These are phyloP conservation scores for Todiramphus chloris DNA, from an alignment of 2,113 vertebrate genomes.

Conservation along the genomic window DNA sequence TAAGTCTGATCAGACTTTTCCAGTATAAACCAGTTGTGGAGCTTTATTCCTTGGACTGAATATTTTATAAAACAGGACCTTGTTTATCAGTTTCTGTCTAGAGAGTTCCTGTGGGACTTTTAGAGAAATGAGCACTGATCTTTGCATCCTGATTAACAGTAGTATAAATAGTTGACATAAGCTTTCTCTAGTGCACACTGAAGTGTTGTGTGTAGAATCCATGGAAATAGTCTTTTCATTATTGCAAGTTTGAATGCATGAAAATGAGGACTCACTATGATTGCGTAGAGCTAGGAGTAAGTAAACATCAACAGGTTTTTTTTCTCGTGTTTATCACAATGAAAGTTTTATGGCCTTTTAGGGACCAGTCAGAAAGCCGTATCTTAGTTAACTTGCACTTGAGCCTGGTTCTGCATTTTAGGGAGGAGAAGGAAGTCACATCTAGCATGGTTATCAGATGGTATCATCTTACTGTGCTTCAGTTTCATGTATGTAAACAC, in stretches of 20 bases:
- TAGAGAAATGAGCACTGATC: not conserved
- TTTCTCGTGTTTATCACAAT: not conserved
- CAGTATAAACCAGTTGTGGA: not conserved
- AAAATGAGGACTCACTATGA: not conserved
- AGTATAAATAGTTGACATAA: slow-evolving; percentile 27
- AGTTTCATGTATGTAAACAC: not conserved
- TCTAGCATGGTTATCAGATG: not conserved
- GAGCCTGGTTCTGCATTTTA: not conserved
- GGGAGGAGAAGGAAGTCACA: not conserved
- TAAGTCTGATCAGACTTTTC: not conserved
- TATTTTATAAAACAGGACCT: not conserved
- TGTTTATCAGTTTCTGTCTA: slow-evolving; percentile 13
- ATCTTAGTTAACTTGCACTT: not conserved
- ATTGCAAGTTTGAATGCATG: not conserved
- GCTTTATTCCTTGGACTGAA: not conserved
- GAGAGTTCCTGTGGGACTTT: not conserved
- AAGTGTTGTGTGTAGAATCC: not conserved
- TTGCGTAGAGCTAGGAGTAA: not conserved
- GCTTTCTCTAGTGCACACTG: slow-evolving; percentile 20
- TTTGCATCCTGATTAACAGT: not conserved
- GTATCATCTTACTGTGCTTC: not conserved
- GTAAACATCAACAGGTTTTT: not conserved
- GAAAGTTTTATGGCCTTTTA: not conserved
- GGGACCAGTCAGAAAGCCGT: not conserved
- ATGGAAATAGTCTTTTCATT: slow-evolving; percentile 7